A percentile compares a stretch with the other conserved stretches of the same genome.
Conservation (phyloP, 2,113 vertebrate genomes). For the Rhagologus leucostigma region DNA sequence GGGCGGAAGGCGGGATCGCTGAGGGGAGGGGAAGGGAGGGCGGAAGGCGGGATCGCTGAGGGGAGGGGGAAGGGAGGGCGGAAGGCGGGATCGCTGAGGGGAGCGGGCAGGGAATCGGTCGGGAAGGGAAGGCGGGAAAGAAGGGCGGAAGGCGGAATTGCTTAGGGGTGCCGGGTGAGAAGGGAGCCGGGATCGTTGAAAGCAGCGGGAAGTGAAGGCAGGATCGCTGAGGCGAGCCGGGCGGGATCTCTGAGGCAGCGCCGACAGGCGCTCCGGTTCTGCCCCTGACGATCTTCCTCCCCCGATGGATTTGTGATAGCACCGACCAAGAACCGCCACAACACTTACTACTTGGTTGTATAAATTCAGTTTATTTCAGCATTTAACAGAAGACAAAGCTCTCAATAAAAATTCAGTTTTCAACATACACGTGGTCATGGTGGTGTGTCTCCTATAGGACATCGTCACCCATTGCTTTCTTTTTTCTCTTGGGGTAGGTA, state of each 20-base stretch:
- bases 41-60: neutral
- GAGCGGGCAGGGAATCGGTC: neutral
- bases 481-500: neutral
- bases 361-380: neutral
- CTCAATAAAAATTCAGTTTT: neutral
- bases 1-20: neutral
- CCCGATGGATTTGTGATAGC: neutral
- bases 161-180: neutral
- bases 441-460: neutral
- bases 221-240: neutral
- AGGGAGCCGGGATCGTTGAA: neutral
- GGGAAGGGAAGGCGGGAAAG: neutral
- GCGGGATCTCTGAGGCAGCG: neutral
- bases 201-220: too few relatives aligned
- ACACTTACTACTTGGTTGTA: neutral
- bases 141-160: neutral
- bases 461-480: accelerated
- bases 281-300: neutral
- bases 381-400: neutral
- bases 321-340: neutral
- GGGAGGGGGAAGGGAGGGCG: too few relatives aligned
- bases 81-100: neutral
- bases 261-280: neutral
- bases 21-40: too few relatives aligned
- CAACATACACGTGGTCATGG: accelerated